A percentile compares a stretch with the other conserved stretches of the same genome.
These are phyloP conservation scores for Merodon equestris DNA, from an alignment of 2,888 invertebrate genomes.

Conservation along the genomic window DNA sequence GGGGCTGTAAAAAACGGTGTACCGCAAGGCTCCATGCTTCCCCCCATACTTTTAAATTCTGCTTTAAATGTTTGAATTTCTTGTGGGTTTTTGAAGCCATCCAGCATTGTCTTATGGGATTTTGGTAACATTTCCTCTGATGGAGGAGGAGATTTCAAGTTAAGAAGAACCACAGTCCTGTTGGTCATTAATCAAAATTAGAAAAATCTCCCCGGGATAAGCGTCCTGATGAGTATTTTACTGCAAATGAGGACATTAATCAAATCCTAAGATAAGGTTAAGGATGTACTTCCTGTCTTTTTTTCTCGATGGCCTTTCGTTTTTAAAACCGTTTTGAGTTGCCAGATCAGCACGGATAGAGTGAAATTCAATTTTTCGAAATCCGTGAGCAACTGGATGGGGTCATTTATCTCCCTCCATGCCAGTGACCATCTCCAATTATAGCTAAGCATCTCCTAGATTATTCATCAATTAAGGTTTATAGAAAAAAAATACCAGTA, in stretches of 20 bases:
- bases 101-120: too few species aligned
- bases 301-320: too few species aligned
- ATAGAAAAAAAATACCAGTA: conserved; percentile 30
- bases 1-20: too few species aligned
- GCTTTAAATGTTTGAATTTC: too few species aligned
- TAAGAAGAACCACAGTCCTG: conserved; percentile 17
- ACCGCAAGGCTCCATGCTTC: too few species aligned
- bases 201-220: conserved; percentile 5
- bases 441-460: conserved; percentile 44
- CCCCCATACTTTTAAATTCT: too few species aligned
- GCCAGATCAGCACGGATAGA: too few species aligned
- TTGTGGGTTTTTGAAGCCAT: too few species aligned
- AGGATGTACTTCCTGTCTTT: not conserved
- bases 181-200: conserved; percentile 41
- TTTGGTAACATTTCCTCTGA: too few species aligned
- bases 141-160: not conserved
- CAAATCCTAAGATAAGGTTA: conserved; percentile 40
- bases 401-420: conserved; percentile 36
- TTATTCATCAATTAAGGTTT: conserved; percentile 52
- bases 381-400: conserved; percentile 12
- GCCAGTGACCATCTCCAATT: conserved; percentile 2
- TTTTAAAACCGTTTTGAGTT: too few species aligned
- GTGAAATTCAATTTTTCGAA: too few species aligned
- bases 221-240: conserved; percentile 6
- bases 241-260: conserved; percentile 63